Evolutionary conservation across 2,113 vertebrate genomes (phyloP), one percentile per base, ranked within the genome.

Genomic region (Lepisosteus oculatus): DNA sequence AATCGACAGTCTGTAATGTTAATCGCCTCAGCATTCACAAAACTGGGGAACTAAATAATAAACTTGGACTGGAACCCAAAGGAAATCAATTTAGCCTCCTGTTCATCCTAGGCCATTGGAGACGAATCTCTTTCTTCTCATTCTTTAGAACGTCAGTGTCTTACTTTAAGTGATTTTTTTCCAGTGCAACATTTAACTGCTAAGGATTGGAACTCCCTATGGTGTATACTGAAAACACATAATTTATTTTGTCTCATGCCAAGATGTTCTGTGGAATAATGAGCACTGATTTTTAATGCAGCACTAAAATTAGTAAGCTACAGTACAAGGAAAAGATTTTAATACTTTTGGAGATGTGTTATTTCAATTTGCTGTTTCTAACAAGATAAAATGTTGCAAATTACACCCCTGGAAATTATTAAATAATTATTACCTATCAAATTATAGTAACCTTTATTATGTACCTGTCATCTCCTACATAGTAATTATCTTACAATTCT

Each of bases 1-100:
- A 87, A 86, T 75, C 79, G 85, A 87, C 82, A 80, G 86, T 87
- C 85, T 88, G 84, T 89, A 87, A 87, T 87, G 83, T 81, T 85
- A 86, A 87, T 86, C 70, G 69, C 73, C 66, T 80, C 80, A 80
- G 80, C 68, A 69, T 65, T 85, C 73, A 74, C 64, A 76, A 61
- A 81, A 76, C 75, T 78, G 70, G 78, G 66, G 73, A 78, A 72
- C 80, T 69, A 76, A 67, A 75, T 83, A 86, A 89, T 87, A 81
- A 86, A 78, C 70, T 71, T 64, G 56, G 77, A 72, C 74, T 29
- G 12, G 74, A 70, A 63, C 83, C 80, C 76, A 64, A 68, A 84
- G 83, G 79, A 87, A 89, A 90, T 88, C 84, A 81, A 79, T 81
- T 73, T 71, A 56, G 54, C 67, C 74, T 63, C 68, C 3, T 17